Evolutionary conservation across 2,888 invertebrate species (phyloP).

Genomic region (Tyria jacobaeae): DNA sequence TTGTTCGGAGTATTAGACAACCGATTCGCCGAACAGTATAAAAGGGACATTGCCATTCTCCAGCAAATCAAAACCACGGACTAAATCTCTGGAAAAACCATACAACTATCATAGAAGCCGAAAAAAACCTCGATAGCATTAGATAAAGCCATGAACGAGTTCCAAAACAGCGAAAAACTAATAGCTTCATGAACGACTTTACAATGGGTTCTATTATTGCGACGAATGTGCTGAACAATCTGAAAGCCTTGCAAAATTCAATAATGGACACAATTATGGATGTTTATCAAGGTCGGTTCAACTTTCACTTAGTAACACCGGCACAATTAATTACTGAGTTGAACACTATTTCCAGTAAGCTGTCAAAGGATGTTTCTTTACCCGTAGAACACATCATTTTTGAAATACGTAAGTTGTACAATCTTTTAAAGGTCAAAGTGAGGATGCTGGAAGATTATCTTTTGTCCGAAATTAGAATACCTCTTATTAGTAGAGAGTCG

Average conservation of each 20-base stretch:
- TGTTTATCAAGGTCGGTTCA: too few relatives aligned
- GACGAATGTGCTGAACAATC: too few relatives aligned
- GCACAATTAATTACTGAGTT: too few relatives aligned
- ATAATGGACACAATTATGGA: too few relatives aligned
- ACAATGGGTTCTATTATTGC: too few relatives aligned
- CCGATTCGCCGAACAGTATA: constrained; percentile 9
- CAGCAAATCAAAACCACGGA: constrained; percentile 4
- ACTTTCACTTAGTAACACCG: too few relatives aligned
- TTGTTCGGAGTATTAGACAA: constrained; percentile 29
- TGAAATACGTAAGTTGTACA: constrained; percentile 8
- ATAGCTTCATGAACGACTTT: too few relatives aligned
- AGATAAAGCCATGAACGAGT: too few relatives aligned
- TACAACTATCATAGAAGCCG: constrained; percentile 9
- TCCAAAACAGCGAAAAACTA: too few relatives aligned
- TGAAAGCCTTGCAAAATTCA: too few relatives aligned
- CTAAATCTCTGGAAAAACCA: constrained; percentile 24
- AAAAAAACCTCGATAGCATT: not conserved
- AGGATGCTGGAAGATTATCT: constrained; percentile 14
- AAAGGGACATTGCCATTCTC: not conserved
- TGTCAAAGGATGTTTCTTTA: not conserved
- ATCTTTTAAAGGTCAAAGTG: constrained; percentile 15
- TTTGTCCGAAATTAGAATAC: constrained; percentile 9
- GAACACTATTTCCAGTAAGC: too few relatives aligned
- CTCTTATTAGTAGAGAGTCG: constrained; percentile 12
- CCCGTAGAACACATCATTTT: constrained; percentile 9